phyloP scores from a whole-genome alignment of 2,113 vertebrate species.

The Colius striatus region DNA sequence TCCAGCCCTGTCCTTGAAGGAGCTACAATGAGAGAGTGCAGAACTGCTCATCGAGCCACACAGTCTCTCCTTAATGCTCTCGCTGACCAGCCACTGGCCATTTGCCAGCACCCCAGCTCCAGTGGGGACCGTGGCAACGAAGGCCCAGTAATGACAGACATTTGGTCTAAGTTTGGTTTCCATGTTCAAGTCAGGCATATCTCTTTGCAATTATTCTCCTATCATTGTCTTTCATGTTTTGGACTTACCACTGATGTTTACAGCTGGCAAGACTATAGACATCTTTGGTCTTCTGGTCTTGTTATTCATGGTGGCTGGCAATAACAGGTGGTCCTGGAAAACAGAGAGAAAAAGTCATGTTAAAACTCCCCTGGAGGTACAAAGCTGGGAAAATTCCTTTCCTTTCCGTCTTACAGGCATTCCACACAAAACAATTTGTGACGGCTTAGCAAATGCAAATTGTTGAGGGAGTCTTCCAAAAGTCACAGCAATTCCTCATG shows the following conservation, averaged over 20 bases:
- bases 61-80: background rate
- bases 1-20: background rate
- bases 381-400: constrained; percentile 32
- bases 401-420: background rate
- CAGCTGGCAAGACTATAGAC: constrained; percentile 93
- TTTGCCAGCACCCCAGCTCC: background rate
- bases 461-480: constrained; percentile 38
- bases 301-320: constrained; percentile 94
- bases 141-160: background rate
- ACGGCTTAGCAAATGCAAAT: constrained; percentile 22
- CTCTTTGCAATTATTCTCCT: background rate
- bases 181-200: background rate
- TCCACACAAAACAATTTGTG: background rate
- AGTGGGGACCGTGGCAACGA: background rate
- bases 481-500: constrained; percentile 39
- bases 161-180: background rate
- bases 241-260: constrained; percentile 92
- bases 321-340: constrained; percentile 92
- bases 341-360: constrained; percentile 20
- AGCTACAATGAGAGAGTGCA: background rate
- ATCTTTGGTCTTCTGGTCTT: constrained; percentile 96
- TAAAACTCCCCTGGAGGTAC: constrained; percentile 2
- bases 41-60: background rate
- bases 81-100: background rate
- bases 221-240: background rate